These are phyloP conservation scores for Pedionomus torquatus DNA, from an alignment of 2,113 vertebrate species.

Conservation along the genomic window DNA sequence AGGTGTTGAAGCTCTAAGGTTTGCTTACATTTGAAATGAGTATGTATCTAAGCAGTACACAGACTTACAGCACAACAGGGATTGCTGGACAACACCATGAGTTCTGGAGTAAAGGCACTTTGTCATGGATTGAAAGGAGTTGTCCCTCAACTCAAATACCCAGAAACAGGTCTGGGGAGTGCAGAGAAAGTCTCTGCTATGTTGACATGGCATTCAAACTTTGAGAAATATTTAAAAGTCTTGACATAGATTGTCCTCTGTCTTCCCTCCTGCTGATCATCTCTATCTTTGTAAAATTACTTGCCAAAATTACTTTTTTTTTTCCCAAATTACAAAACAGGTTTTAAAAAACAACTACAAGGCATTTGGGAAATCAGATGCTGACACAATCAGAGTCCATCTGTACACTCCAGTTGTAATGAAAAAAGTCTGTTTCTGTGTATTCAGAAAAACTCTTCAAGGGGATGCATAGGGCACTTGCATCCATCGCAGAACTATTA, in stretches of 20 bases:
- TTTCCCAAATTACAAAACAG: background rate
- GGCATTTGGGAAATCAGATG: background rate
- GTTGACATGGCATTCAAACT: background rate
- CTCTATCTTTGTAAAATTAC: background rate
- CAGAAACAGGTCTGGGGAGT: background rate
- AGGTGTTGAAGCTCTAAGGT: background rate
- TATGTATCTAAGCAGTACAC: background rate
- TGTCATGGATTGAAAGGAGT: background rate
- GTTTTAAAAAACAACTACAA: background rate
- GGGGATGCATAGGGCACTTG: background rate
- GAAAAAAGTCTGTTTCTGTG: conserved; percentile 6
- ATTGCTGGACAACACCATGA: background rate
- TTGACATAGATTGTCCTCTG: background rate
- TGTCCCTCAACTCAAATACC: background rate
- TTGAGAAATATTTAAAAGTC: background rate
- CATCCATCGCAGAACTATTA: background rate
- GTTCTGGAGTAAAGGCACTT: background rate
- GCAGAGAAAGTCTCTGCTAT: background rate
- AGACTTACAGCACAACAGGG: background rate
- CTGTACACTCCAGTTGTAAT: background rate
- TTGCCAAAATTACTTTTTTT: background rate
- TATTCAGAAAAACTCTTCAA: background rate
- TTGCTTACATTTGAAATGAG: background rate
- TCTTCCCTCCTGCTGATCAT: background rate
- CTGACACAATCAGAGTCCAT: background rate